These are phyloP conservation scores for Marmota flaviventris DNA, from an alignment of 2,113 vertebrate species.

Conservation along the genomic window DNA sequence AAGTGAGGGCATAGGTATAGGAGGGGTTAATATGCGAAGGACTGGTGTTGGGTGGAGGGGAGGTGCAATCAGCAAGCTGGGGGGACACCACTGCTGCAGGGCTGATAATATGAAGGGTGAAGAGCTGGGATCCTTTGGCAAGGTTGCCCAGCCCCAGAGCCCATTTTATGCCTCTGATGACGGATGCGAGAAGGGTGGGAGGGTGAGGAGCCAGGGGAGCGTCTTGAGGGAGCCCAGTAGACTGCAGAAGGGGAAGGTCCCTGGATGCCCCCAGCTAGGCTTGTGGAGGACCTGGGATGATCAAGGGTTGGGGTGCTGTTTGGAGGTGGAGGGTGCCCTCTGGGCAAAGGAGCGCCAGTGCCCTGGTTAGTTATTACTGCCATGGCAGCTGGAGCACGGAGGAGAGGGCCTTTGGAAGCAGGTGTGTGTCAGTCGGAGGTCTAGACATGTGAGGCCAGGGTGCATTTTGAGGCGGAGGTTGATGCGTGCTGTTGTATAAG, in stretches of 20 bases:
- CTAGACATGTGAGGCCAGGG: background rate
- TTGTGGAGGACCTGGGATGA: background rate
- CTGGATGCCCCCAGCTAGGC: background rate
- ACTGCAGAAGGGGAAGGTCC: background rate
- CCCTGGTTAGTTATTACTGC: background rate
- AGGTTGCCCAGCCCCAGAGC: conserved; percentile 51
- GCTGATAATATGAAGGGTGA: background rate
- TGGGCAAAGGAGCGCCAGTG: background rate
- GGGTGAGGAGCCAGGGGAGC: background rate
- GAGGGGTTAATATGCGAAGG: conserved; percentile 63
- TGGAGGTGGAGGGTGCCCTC: background rate
- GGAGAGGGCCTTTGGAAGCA: background rate
- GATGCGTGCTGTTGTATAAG: background rate
- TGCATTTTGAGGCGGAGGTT: background rate
- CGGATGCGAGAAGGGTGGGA: background rate
- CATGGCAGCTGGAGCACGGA: background rate
- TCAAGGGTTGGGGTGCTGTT: background rate
- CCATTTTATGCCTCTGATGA: background rate
- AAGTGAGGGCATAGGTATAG: background rate
- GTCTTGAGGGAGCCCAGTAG: background rate
- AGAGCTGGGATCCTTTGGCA: background rate
- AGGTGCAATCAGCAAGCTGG: background rate
- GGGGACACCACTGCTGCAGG: background rate
- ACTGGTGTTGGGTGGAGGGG: background rate
- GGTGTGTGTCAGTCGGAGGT: background rate